These are phyloP conservation scores for Pomatostomus ruficeps DNA, from an alignment of 2,113 vertebrate genomes.

Conservation along the genomic window DNA sequence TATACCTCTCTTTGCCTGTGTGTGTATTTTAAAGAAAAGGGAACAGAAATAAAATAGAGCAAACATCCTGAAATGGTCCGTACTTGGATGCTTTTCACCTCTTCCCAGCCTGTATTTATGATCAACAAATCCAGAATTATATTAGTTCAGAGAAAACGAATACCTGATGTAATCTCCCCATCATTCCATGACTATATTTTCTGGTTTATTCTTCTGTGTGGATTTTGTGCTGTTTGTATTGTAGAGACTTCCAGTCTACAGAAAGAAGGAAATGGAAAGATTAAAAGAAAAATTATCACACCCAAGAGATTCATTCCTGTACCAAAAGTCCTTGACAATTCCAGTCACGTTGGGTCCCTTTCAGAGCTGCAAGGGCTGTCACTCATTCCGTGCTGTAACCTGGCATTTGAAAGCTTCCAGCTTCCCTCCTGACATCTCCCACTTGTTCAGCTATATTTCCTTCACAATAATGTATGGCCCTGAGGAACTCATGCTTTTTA, in stretches of 20 bases:
- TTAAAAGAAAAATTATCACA: background rate
- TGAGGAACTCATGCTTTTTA: background rate
- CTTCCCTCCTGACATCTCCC: slow-evolving; percentile 33
- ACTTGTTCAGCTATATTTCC: slow-evolving; percentile 15
- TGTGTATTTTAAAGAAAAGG: background rate
- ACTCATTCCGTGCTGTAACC: background rate
- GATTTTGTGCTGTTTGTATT: background rate
- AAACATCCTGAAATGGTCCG: background rate
- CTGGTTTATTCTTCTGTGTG: background rate
- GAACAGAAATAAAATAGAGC: background rate
- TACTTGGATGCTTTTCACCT: background rate
- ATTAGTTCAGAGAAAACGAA: background rate
- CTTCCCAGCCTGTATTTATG: background rate
- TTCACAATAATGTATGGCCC: slow-evolving; percentile 19
- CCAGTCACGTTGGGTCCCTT: background rate
- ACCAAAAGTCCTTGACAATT: background rate
- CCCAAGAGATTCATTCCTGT: background rate
- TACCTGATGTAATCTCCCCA: background rate
- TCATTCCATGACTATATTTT: background rate
- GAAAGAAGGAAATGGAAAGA: background rate
- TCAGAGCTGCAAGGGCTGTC: background rate
- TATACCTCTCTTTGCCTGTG: background rate
- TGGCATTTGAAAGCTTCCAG: slow-evolving; percentile 35
- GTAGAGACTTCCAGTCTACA: background rate
- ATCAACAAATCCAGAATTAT: background rate